A percentile compares a stretch with the other conserved stretches of the same genome.
Evolutionary conservation across 2,797 vertebrate genomes (phyloP).

Genomic region (Zalophus californianus): DNA sequence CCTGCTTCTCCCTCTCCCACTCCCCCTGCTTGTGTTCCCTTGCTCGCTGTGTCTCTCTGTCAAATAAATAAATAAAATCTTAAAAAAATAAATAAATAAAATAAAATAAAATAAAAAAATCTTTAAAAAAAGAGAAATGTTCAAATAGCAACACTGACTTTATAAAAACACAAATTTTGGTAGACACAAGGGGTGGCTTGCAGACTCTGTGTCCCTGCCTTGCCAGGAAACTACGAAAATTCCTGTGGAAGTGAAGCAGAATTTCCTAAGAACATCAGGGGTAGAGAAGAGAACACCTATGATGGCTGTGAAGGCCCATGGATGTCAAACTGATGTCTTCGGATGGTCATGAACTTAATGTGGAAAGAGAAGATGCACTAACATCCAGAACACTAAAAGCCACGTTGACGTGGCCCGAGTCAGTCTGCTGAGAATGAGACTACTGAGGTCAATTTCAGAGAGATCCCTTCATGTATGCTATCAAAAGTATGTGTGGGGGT

Average conservation of each 20-base stretch:
- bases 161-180: background rate
- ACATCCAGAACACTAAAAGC: constrained; percentile 99
- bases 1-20: too few relatives aligned
- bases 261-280: background rate
- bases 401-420: constrained; percentile 96
- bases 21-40: too few relatives aligned
- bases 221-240: background rate
- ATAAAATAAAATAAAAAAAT: background rate
- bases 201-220: background rate
- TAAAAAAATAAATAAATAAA: background rate
- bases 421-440: background rate
- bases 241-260: background rate
- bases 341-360: constrained; percentile 98
- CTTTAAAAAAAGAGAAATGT: background rate
- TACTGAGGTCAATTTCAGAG: background rate
- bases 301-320: constrained; percentile 99
- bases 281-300: constrained; percentile 97
- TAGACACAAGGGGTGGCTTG: background rate
- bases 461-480: background rate
- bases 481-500: background rate
- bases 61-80: too few relatives aligned
- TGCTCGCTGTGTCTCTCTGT: too few relatives aligned
- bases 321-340: constrained; percentile 99
- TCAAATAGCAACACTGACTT: background rate
- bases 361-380: constrained; percentile 98